phyloP scores from a whole-genome alignment of 2,797 vertebrate species.

The Merluccius polli region DNA sequence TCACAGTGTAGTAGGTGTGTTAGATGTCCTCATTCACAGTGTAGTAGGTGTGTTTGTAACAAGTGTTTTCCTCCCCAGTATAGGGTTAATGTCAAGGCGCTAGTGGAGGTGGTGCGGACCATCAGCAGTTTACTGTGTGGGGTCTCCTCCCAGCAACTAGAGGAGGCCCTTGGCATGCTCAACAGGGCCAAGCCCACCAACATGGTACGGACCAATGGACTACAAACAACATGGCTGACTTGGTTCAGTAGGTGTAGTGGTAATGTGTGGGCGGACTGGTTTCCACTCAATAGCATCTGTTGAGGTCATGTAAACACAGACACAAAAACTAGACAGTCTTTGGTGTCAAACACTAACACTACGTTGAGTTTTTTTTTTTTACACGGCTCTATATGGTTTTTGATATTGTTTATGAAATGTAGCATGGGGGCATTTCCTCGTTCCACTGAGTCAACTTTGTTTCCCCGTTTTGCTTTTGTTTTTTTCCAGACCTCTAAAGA shows the following conservation, averaged over 20 bases:
- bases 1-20: neutral
- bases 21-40: no score
- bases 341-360: neutral
- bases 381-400: neutral
- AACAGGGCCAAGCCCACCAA: constrained; percentile 45
- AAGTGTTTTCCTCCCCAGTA: constrained; percentile 40
- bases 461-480: constrained; percentile 17
- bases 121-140: constrained; percentile 65
- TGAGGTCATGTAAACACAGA: neutral
- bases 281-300: no score
- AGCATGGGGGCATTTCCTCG: neutral
- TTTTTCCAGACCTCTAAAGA: constrained; percentile 52
- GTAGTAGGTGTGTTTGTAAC: no score
- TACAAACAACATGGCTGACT: neutral
- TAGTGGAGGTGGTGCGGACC: constrained; percentile 48
- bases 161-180: constrained; percentile 61
- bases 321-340: neutral
- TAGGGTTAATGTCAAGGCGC: constrained; percentile 28
- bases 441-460: neutral
- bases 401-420: neutral
- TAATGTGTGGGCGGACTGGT: no score
- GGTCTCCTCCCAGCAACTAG: constrained; percentile 57
- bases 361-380: neutral
- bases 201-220: constrained; percentile 50
- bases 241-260: no score